Evolutionary conservation across 2,888 invertebrate genomes (phyloP).

Genomic region (Leptopilina drosophilae): DNA sequence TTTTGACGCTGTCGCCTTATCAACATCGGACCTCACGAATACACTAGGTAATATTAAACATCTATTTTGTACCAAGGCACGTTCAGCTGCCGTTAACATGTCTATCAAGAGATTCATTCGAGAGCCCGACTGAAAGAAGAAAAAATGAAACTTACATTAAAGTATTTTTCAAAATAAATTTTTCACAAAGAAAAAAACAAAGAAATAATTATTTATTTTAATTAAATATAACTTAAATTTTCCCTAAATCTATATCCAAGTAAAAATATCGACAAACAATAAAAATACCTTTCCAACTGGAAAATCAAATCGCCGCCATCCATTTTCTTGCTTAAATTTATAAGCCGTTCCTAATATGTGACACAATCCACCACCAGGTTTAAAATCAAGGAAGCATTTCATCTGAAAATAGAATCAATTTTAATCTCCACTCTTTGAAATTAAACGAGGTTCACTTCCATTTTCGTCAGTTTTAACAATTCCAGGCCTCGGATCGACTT

Average conservation of each 20-base stretch:
- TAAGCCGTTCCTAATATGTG: constrained; percentile 95
- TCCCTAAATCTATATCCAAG: not conserved
- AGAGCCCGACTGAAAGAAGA: constrained; percentile 85
- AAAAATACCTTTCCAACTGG: constrained; percentile 86
- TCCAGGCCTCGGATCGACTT: too few species aligned
- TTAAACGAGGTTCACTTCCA: too few species aligned
- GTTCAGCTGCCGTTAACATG: constrained; percentile 94
- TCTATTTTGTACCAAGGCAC: constrained; percentile 89
- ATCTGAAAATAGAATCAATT: constrained; percentile 81
- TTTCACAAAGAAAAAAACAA: too few species aligned
- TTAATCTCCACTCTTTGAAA: not conserved
- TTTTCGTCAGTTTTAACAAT: too few species aligned
- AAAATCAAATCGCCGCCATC: constrained; percentile 96
- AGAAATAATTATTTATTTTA: too few species aligned
- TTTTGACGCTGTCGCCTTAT: constrained; percentile 87
- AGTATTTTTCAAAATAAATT: too few species aligned
- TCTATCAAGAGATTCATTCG: constrained; percentile 95
- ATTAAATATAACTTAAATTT: too few species aligned
- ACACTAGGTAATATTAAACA: constrained; percentile 88
- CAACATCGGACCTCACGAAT: constrained; percentile 90
- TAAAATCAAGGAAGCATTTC: constrained; percentile 97
- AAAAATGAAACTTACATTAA: not conserved
- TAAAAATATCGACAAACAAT: not conserved
- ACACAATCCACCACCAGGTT: constrained; percentile 94
- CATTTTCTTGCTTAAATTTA: constrained; percentile 97